These are phyloP conservation scores for Hemistola chrysoprasaria DNA, from an alignment of 2,888 invertebrate species.

Conservation along the genomic window DNA sequence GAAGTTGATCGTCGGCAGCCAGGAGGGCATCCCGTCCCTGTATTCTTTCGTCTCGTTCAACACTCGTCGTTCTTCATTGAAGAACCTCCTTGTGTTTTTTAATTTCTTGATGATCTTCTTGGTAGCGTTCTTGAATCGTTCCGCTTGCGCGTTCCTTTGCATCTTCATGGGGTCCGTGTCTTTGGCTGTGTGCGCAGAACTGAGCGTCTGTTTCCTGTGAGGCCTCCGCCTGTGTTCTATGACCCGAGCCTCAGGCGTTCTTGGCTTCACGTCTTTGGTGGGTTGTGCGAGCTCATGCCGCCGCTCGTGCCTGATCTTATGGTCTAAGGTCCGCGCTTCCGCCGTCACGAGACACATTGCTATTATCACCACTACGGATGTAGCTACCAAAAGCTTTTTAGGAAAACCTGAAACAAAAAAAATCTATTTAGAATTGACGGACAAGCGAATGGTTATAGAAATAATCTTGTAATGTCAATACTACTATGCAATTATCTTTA, in stretches of 20 bases:
- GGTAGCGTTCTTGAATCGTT: conserved; percentile 57
- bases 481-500: conserved; percentile 17
- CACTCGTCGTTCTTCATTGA: conserved; percentile 53
- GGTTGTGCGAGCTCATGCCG: conserved; percentile 43
- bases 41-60: conserved; percentile 61
- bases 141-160: conserved; percentile 47
- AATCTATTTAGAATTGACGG: conserved; percentile 7
- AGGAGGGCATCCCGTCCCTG: conserved; percentile 63
- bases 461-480: conserved; percentile 10
- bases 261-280: conserved; percentile 48
- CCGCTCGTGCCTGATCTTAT: conserved; percentile 59
- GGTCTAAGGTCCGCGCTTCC: conserved; percentile 58
- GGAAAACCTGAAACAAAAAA: conserved; percentile 74
- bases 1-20: conserved; percentile 72
- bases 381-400: conserved; percentile 79
- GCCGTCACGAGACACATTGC: conserved; percentile 68
- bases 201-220: conserved; percentile 40
- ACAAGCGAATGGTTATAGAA: background rate
- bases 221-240: conserved; percentile 40
- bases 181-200: conserved; percentile 50
- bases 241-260: conserved; percentile 30
- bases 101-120: conserved; percentile 63
- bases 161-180: conserved; percentile 42
- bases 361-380: conserved; percentile 66
- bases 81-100: conserved; percentile 59